Evolutionary conservation across 2,113 vertebrate species (phyloP).

Genomic region (Polypterus senegalus): DNA sequence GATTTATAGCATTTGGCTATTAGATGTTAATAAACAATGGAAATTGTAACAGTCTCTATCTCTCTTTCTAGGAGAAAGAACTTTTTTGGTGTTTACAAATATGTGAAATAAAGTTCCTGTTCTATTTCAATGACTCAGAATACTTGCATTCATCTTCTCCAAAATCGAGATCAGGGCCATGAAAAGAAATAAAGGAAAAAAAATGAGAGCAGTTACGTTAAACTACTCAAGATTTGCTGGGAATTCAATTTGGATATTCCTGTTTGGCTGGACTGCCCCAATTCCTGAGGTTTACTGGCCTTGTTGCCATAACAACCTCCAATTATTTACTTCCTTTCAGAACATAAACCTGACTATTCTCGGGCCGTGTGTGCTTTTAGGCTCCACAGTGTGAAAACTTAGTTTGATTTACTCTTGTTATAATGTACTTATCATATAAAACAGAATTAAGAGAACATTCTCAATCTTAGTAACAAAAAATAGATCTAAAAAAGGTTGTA

Average conservation of each 20-base stretch:
- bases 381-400: slow-evolving; percentile 12
- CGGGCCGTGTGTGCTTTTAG: slow-evolving; percentile 18
- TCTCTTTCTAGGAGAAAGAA: no score
- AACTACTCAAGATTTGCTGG: slow-evolving; percentile 23
- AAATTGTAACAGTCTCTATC: no score
- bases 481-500: slow-evolving; percentile 5
- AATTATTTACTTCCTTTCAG: slow-evolving; percentile 55
- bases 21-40: no score
- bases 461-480: background rate
- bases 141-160: slow-evolving; percentile 30
- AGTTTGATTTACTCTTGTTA: slow-evolving; percentile 7
- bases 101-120: no score
- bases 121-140: no score
- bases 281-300: slow-evolving; percentile 28
- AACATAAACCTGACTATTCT: slow-evolving; percentile 19
- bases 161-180: slow-evolving; percentile 34
- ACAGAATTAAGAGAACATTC: no score
- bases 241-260: slow-evolving; percentile 28
- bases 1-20: no score
- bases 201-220: slow-evolving; percentile 26
- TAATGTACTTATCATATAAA: no score
- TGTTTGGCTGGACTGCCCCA: slow-evolving; percentile 28
- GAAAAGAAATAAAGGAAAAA: slow-evolving; percentile 30
- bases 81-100: no score
- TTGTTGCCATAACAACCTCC: slow-evolving; percentile 48